These are phyloP conservation scores for Serripes groenlandicus DNA, from an alignment of 2,888 invertebrate genomes.

Conservation along the genomic window DNA sequence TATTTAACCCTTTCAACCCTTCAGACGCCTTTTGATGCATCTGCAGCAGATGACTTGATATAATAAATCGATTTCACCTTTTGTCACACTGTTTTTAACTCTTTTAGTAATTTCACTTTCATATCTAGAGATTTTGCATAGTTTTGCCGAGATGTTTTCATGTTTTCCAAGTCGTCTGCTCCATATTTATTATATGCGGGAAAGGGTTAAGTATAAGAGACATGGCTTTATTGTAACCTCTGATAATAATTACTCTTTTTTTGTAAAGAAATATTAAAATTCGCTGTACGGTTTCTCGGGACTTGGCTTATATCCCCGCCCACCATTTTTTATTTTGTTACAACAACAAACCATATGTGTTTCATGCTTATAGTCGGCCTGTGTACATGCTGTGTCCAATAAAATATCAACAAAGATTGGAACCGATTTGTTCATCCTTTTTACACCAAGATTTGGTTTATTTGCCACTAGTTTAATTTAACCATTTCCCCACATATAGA, in stretches of 20 bases:
- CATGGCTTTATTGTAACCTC: not conserved
- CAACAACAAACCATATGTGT: constrained; percentile 57
- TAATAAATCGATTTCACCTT: no score
- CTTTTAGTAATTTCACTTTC: no score
- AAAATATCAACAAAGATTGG: constrained; percentile 65
- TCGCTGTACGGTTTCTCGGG: not conserved
- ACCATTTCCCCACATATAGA: not conserved
- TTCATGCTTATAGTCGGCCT: constrained; percentile 79
- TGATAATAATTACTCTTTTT: not conserved
- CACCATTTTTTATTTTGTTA: constrained; percentile 24
- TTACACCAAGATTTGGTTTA: no score
- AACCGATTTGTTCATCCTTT: no score
- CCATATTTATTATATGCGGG: not conserved
- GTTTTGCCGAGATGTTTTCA: not conserved
- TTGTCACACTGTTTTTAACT: no score
- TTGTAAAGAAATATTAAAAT: not conserved
- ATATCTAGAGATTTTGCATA: no score
- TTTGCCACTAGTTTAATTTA: not conserved
- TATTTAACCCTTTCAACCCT: no score
- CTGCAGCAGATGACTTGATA: no score
- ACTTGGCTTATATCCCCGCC: not conserved
- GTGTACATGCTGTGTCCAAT: constrained; percentile 81
- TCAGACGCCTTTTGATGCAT: no score
- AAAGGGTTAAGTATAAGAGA: not conserved
- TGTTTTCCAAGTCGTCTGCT: not conserved